Evolutionary conservation across 2,797 vertebrate species (phyloP).

Genomic region (Tarsius wallacei): DNA sequence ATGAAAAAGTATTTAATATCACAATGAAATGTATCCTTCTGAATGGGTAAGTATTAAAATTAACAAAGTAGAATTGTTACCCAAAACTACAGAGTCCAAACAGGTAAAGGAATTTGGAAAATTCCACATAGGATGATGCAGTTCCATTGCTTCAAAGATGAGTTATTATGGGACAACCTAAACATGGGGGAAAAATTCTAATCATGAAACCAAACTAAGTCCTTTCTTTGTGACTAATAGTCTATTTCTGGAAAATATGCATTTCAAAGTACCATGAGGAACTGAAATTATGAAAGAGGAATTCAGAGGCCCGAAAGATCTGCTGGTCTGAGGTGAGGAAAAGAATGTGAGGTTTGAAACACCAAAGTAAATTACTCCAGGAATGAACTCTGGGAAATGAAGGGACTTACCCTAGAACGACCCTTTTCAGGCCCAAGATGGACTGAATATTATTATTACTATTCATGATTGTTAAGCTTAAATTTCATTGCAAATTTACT

Average conservation of each 20-base stretch:
- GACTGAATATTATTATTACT: slow-evolving; percentile 23
- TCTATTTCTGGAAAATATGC: slow-evolving; percentile 84
- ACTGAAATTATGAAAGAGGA: slow-evolving; percentile 81
- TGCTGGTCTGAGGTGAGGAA: slow-evolving; percentile 69
- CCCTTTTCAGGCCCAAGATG: background rate
- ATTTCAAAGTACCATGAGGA: slow-evolving; percentile 71
- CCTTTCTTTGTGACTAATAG: slow-evolving; percentile 69
- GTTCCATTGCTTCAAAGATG: slow-evolving; percentile 33
- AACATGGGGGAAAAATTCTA: slow-evolving; percentile 25
- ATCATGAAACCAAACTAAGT: slow-evolving; percentile 76
- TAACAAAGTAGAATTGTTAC: background rate
- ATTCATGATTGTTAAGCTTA: background rate
- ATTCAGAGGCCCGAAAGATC: slow-evolving; percentile 78
- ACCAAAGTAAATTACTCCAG: slow-evolving; percentile 56
- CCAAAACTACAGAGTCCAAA: background rate
- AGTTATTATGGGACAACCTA: slow-evolving; percentile 64
- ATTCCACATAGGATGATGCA: slow-evolving; percentile 61
- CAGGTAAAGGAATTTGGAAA: slow-evolving; percentile 73
- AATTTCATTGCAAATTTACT: slow-evolving; percentile 34
- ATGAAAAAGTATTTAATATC: background rate
- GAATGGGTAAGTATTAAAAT: slow-evolving; percentile 19
- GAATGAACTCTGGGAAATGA: slow-evolving; percentile 57
- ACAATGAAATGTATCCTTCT: slow-evolving; percentile 14
- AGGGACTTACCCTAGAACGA: slow-evolving; percentile 42
- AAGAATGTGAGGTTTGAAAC: slow-evolving; percentile 71